Evolutionary conservation across 2,888 invertebrate genomes (phyloP).

Genomic region (Hemistola chrysoprasaria): DNA sequence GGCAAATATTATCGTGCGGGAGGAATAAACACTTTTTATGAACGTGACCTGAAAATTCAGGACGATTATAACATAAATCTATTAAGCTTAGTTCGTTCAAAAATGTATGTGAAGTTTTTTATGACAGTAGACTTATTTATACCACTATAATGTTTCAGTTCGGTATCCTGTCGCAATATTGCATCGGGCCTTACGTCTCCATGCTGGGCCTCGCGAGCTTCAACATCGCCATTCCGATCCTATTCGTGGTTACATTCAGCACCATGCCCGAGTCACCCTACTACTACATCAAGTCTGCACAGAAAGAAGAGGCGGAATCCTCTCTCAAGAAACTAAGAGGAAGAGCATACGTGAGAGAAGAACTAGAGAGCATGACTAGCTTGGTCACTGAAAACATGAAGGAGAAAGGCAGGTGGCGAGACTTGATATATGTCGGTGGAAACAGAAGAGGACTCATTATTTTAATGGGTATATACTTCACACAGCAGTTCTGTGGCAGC

Average conservation of each 20-base stretch:
- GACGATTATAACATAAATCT: too few species aligned
- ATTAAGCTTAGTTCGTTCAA: too few species aligned
- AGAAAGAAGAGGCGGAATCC: conserved; percentile 75
- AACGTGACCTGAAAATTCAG: too few species aligned
- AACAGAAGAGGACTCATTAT: conserved; percentile 83
- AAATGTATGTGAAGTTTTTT: too few species aligned
- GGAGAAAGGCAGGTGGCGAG: conserved; percentile 71
- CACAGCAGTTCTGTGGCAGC: conserved; percentile 84
- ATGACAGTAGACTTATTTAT: conserved; percentile 1
- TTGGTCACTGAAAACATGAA: conserved; percentile 79
- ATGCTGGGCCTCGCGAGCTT: conserved; percentile 80
- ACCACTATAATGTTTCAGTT: conserved; percentile 58
- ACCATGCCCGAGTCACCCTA: conserved; percentile 87
- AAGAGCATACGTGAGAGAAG: conserved; percentile 75
- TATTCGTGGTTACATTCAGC: conserved; percentile 80
- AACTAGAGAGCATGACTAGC: conserved; percentile 77
- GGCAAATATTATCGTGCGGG: too few species aligned
- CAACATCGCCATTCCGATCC: conserved; percentile 78
- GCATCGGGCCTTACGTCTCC: conserved; percentile 82
- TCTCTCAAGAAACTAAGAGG: conserved; percentile 82
- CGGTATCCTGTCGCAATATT: conserved; percentile 83
- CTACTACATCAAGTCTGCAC: conserved; percentile 74
- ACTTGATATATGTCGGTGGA: conserved; percentile 68
- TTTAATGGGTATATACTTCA: conserved; percentile 82
- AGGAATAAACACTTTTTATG: too few species aligned